Percentiles rank a stretch among this genome's conserved stretches.
Conservation (phyloP, 2,888 invertebrate genomes). For the Andricus quercusramuli region DNA sequence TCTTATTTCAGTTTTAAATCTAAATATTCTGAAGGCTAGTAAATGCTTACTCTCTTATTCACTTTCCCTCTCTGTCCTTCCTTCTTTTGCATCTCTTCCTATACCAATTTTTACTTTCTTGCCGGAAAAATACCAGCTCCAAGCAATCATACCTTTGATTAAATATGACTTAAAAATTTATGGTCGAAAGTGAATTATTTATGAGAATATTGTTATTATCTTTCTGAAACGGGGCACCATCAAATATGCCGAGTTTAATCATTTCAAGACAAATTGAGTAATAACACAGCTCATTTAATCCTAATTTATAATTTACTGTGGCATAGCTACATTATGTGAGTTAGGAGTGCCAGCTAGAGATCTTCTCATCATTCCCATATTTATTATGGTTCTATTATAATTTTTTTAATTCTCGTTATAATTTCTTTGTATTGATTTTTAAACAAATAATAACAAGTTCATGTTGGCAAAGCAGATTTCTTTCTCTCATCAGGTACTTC, state of each 20-base stretch:
- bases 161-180: slow-evolving; percentile 22
- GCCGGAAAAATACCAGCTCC: background rate
- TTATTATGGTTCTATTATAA: too few species aligned
- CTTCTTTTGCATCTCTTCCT: slow-evolving; percentile 1
- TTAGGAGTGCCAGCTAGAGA: too few species aligned
- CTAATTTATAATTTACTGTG: background rate
- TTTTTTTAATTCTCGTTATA: background rate
- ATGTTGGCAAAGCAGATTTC: slow-evolving; percentile 9
- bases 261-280: background rate
- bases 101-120: slow-evolving; percentile 17
- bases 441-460: slow-evolving; percentile 7
- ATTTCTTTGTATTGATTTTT: background rate
- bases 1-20: slow-evolving; percentile 28
- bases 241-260: too few species aligned
- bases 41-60: background rate
- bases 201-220: background rate
- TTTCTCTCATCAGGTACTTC: slow-evolving; percentile 29
- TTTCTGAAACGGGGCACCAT: background rate
- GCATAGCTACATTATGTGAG: background rate
- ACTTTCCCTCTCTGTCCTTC: slow-evolving; percentile 9
- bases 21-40: background rate
- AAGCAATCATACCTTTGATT: background rate
- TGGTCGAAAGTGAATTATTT: background rate
- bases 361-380: too few species aligned
- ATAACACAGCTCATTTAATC: background rate